These are phyloP conservation scores for Doryteuthis pealeii DNA, from an alignment of 1,140 invertebrate genomes.

Conservation along the genomic window DNA sequence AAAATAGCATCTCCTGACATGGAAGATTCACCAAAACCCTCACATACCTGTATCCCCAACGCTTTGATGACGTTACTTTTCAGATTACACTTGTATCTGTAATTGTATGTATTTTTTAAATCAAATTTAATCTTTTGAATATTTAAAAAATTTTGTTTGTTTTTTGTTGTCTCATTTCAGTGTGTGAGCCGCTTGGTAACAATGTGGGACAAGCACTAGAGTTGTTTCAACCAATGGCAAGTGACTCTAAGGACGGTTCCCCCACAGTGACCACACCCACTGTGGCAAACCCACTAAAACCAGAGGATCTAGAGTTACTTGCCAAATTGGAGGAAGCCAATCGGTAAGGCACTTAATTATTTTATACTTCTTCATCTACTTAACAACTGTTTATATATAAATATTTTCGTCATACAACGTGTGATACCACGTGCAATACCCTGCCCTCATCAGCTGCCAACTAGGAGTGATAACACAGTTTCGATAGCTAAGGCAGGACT, in stretches of 20 bases:
- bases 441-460: no score
- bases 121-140: background rate
- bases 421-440: no score
- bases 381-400: constrained; percentile 8
- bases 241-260: constrained; percentile 10
- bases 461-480: no score
- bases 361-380: background rate
- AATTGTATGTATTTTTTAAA: no score
- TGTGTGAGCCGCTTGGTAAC: background rate
- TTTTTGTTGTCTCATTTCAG: constrained; percentile 2
- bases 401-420: no score
- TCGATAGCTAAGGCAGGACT: no score
- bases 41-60: no score
- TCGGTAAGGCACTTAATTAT: constrained; percentile 67
- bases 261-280: background rate
- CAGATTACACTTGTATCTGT: no score
- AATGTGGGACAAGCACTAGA: constrained; percentile 5
- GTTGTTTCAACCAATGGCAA: constrained; percentile 13
- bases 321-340: constrained; percentile 93
- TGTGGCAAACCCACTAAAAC: constrained; percentile 17
- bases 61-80: no score
- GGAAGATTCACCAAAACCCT: no score
- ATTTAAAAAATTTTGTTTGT: background rate
- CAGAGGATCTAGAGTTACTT: constrained; percentile 77
- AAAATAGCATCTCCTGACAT: no score